Conservation (phyloP, 2,888 invertebrate genomes). For the Eremobia ochroleuca region DNA sequence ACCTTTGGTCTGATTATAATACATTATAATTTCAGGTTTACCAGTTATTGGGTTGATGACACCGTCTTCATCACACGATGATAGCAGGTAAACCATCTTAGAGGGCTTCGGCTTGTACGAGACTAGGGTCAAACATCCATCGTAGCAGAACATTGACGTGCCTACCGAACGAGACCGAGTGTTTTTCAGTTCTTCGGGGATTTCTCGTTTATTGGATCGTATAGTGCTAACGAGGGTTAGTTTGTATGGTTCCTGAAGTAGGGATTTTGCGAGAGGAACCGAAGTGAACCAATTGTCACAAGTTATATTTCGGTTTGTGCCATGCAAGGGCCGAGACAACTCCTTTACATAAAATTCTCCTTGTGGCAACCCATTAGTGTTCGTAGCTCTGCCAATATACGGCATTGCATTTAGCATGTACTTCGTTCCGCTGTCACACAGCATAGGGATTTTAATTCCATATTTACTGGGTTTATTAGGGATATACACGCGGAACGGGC, state of each 20-base stretch:
- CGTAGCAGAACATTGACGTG: neutral
- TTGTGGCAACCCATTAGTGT: slow-evolving; percentile 10
- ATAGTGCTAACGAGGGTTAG: neutral
- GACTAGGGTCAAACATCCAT: too few relatives aligned
- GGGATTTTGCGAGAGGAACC: neutral
- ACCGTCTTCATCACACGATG: neutral
- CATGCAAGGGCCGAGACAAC: neutral
- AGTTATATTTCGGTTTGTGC: neutral
- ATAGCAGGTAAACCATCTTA: neutral
- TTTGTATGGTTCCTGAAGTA: slow-evolving; percentile 2
- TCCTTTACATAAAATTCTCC: neutral
- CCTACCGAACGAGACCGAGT: neutral
- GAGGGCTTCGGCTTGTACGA: neutral
- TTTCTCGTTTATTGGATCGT: slow-evolving; percentile 4
- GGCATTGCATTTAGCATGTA: slow-evolving; percentile 13
- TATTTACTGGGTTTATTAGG: slow-evolving; percentile 4
- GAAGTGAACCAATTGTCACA: too few relatives aligned
- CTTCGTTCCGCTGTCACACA: slow-evolving; percentile 10
- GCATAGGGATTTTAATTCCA: slow-evolving; percentile 5
- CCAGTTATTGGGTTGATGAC: neutral
- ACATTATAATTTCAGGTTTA: neutral
- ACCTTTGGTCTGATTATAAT: neutral
- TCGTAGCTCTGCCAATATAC: slow-evolving; percentile 3
- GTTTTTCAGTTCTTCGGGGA: neutral
- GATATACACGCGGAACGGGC: neutral